Percentiles rank a stretch among this genome's conserved stretches.
Conservation (phyloP, 30 jellyfish, hydroid and myxozoan species). For the Aurelia aurita complex sp. Pacific region DNA sequence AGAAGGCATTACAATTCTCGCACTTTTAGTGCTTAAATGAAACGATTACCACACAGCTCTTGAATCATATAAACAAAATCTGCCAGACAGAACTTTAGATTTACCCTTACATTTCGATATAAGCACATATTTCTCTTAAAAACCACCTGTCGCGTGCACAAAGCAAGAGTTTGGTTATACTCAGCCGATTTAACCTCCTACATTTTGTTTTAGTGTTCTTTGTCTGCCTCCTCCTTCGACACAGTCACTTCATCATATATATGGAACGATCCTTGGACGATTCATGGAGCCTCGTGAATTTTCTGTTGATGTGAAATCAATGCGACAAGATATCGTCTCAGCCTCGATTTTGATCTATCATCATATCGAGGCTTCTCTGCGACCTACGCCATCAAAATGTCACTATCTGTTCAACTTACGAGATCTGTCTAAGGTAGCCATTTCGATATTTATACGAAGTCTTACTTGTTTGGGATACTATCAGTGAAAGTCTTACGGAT, state of each 20-base stretch:
- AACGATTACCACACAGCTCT: too few relatives aligned
- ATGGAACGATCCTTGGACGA: slow-evolving; percentile 74
- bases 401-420: slow-evolving; percentile 82
- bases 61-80: too few relatives aligned
- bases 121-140: too few relatives aligned
- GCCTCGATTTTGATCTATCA: slow-evolving; percentile 67
- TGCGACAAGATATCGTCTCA: slow-evolving; percentile 63
- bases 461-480: too few relatives aligned
- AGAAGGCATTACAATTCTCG: too few relatives aligned
- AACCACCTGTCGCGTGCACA: too few relatives aligned
- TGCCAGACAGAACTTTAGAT: too few relatives aligned
- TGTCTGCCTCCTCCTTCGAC: slow-evolving; percentile 90
- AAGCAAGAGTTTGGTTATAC: too few relatives aligned
- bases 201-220: slow-evolving; percentile 43
- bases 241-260: slow-evolving; percentile 78
- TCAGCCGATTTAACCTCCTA: too few relatives aligned
- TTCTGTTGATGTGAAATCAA: slow-evolving; percentile 62
- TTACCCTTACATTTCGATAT: too few relatives aligned
- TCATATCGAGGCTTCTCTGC: slow-evolving; percentile 31
- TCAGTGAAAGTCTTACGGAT: too few relatives aligned
- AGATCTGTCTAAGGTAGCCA: slow-evolving; percentile 80
- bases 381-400: slow-evolving; percentile 84
- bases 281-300: slow-evolving; percentile 68
- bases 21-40: too few relatives aligned
- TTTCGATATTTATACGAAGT: background rate